Evolutionary conservation across 2,888 invertebrate genomes (phyloP), one percentile per base, ranked within the genome.

Genomic region (Dysmachus trigonus): DNA sequence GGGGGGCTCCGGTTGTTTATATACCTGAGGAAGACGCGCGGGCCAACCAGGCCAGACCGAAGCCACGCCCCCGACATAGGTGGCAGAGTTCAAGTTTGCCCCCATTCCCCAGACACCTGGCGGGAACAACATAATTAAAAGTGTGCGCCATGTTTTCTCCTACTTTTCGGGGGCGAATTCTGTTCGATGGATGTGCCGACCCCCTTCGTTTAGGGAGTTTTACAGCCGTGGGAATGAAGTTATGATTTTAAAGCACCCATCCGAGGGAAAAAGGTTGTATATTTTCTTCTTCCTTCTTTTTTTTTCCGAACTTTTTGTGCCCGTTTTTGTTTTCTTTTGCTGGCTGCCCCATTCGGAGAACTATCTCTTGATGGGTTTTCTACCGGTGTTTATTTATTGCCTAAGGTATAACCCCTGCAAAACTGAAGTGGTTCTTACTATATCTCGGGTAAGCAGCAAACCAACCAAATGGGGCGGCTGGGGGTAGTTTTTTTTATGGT

Each of bases 81-180:
- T 47, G 35, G 76, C 33, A 13, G 15, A 87, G 73, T 76, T 79
- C 81, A 76, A 76, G 27, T n/a, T 77, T 83, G 73, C 31, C 38
- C 86, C 38, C 85, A 83, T 83, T 74, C 85, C 85, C 85, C 85
- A 33, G 6, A 71, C 86, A 73, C 82, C 83, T 77, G 62, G 51
- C 79, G 82, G 84, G 51, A 84, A 87, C 86, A 86, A 84, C 77
- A 85, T 87, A 87, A 86, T 84, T 86, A 87, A 87, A 87, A 84
- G 87, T 83, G 86, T 86, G 82, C 87, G 85, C 81, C 77, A 83
- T 83, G 83, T 83, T 83, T 83, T 83, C 72, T 72, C 38, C 38
- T 71, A 47, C 62, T 81, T 82, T 41, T 71, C 51, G 72, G 33
- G 30, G 41, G 73, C 2, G 35, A 7, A 31, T 27, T 7, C 18